Base-by-base conservation (phyloP, 2,113 vertebrate genomes). In the Cochlearius cochlearius region DNA sequence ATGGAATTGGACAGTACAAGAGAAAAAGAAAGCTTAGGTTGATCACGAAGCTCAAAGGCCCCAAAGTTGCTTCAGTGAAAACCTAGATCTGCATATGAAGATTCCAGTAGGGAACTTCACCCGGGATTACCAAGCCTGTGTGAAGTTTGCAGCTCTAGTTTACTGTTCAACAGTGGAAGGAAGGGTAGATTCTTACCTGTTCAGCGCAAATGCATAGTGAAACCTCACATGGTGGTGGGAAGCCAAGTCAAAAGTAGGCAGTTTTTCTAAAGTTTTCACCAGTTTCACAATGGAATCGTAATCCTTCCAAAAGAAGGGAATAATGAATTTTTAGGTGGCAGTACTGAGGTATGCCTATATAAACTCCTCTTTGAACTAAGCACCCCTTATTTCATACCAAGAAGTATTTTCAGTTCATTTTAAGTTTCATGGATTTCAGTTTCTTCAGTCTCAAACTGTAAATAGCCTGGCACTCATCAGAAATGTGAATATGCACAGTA, bases 181-280 rank as follows among this genome's bases (percentile, higher is more conserved):
- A 63, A 92, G n/a, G 12, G 59, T 10, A 73, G 63, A 62, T 62
- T 93, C 98, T 99, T 98, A 99, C 99, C 99, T 99, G 93, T 99
- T 99, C 81, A 99, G 97, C 3, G 99, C 99, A 97, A 99, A 99
- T 4, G 99, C 99, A 34, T 99, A 99, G 98, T 99, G 99, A 97
- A 99, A 98, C 97, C 99, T 99, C 97, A 99, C 99, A 36, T 99
- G 99, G 56, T 99, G 99, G 95, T 99, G 99, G 30, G 98, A 98
- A 96, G 99, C 98, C 91, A 99, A 98, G 97, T 99, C 99, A 97
- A 99, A 99, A 84, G 99, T 99, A 17, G 99, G 99, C 30, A 99
- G 98, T 93, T 99, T 99, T 97, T 99, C 99, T 97, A 99, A 98
- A 32, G 99, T 99, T 97, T 99, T 99, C 87, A 99, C 99, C 97